Evolutionary conservation across 2,797 vertebrate genomes (phyloP).

Genomic region (Manis pentadactyla): DNA sequence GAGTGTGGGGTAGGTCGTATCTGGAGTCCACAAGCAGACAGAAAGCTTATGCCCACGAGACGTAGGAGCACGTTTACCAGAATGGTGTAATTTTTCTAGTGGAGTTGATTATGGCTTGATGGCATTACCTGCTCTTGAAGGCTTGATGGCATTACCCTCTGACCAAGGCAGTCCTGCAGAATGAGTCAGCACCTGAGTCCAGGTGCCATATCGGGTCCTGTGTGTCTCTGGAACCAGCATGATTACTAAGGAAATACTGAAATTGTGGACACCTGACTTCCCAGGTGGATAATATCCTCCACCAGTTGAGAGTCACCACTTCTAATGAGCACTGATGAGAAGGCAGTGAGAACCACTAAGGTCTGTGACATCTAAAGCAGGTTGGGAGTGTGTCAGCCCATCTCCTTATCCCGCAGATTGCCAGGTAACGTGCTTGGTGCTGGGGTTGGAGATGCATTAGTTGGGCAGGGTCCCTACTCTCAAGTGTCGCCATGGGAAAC

Average conservation of each 20-base stretch:
- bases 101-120: neutral
- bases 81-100: accelerated
- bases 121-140: accelerated
- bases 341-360: neutral
- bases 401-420: accelerated
- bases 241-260: neutral
- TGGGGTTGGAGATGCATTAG: accelerated
- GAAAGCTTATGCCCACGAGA: neutral
- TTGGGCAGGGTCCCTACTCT: neutral
- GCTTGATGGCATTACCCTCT: neutral
- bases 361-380: neutral
- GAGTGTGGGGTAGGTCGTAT: accelerated
- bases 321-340: neutral
- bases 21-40: neutral
- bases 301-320: neutral
- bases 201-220: too few relatives aligned
- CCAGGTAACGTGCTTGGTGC: accelerated
- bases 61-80: neutral
- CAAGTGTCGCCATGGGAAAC: accelerated
- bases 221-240: neutral
- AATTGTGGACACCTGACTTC: too few relatives aligned
- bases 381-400: neutral
- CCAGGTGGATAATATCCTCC: neutral
- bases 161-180: too few relatives aligned
- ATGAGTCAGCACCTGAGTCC: neutral